Conservation (phyloP, 2,797 vertebrate genomes). For the Etheostoma nigrum region DNA sequence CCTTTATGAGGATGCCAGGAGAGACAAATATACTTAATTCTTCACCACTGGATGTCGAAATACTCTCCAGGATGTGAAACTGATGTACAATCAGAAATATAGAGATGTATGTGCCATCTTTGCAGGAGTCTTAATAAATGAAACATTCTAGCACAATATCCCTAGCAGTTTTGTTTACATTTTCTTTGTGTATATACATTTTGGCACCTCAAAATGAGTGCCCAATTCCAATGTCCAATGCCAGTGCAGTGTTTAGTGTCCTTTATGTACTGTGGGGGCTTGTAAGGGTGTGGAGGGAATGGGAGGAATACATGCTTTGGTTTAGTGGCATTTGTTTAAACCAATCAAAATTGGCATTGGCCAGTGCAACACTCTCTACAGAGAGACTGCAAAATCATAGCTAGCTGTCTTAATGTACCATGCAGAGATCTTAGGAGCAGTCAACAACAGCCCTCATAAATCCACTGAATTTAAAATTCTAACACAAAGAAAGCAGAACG, state of each 20-base stretch:
- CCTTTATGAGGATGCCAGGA: constrained; percentile 29
- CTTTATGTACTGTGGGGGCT: background rate
- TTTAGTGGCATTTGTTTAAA: no score
- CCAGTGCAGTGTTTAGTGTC: background rate
- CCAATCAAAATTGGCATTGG: no score
- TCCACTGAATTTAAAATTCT: no score
- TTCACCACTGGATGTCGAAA: constrained; percentile 30
- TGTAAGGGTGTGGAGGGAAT: background rate
- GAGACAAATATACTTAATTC: constrained; percentile 23
- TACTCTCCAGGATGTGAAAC: constrained; percentile 31
- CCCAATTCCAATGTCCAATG: background rate
- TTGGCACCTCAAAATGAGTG: background rate
- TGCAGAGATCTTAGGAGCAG: no score
- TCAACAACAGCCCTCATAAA: no score
- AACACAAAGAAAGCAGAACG: no score
- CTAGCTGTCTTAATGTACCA: no score
- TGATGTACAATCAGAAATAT: constrained; percentile 46
- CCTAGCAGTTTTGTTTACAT: background rate
- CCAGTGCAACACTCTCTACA: no score
- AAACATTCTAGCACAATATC: background rate
- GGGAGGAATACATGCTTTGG: no score
- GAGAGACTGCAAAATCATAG: no score
- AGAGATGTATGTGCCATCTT: constrained; percentile 15
- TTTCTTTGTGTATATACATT: background rate
- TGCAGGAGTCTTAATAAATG: constrained; percentile 3